Percentiles rank a stretch among this genome's conserved stretches.
Conservation (phyloP, 2,888 invertebrate genomes). For the Cerastis leucographa region DNA sequence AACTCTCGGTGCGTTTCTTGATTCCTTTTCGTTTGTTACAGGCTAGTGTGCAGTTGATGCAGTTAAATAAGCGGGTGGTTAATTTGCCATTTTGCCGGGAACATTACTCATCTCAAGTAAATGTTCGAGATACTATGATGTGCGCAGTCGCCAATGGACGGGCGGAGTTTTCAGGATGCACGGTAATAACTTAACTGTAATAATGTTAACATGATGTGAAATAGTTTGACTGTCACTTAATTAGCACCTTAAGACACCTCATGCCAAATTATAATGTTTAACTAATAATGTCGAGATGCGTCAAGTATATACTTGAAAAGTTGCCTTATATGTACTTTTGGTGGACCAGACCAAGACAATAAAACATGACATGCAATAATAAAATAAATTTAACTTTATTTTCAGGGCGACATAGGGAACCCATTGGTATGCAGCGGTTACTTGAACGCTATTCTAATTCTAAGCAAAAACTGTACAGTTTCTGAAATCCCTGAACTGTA, state of each 20-base stretch:
- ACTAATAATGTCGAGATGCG: not conserved
- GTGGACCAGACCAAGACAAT: not conserved
- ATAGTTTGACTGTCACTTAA: too few species aligned
- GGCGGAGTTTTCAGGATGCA: conserved; percentile 18
- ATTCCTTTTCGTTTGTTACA: not conserved
- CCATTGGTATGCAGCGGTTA: conserved; percentile 26
- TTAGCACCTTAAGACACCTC: not conserved
- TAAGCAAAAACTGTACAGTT: conserved; percentile 16
- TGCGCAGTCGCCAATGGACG: not conserved
- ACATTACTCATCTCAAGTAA: not conserved
- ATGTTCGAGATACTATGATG: conserved; percentile 10
- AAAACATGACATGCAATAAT: not conserved
- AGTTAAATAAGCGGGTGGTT: not conserved
- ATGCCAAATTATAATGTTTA: not conserved
- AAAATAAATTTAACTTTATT: not conserved
- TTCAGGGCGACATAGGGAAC: conserved; percentile 33
- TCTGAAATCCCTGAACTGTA: conserved; percentile 24
- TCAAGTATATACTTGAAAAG: not conserved
- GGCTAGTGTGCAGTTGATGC: conserved; percentile 32
- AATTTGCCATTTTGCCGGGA: not conserved
- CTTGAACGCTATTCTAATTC: conserved; percentile 18
- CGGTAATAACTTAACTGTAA: conserved; percentile 13
- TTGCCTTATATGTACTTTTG: too few species aligned
- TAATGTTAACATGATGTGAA: not conserved
- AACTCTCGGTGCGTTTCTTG: not conserved